These are phyloP conservation scores for Apus apus DNA, from an alignment of 2,113 vertebrate species.

Conservation along the genomic window DNA sequence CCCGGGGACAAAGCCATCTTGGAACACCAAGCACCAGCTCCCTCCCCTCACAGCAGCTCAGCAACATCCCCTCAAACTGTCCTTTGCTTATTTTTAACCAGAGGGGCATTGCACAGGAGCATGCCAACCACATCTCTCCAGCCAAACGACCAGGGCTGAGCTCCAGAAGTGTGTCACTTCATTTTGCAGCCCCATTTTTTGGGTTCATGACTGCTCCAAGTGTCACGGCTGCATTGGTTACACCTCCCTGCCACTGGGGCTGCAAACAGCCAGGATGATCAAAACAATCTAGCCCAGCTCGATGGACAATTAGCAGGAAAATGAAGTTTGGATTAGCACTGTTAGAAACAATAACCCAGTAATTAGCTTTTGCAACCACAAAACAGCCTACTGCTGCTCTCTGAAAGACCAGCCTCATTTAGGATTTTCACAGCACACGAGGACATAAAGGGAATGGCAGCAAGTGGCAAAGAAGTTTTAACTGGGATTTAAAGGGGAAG, in stretches of 20 bases:
- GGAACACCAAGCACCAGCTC: accelerated
- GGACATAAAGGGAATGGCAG: constrained; percentile 32
- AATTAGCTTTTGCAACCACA: constrained; percentile 50
- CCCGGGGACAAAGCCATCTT: background rate
- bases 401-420: background rate
- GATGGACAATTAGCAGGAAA: constrained; percentile 38
- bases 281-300: background rate
- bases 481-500: constrained; percentile 1
- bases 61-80: background rate
- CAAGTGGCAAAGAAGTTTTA: constrained; percentile 1
- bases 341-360: constrained; percentile 59
- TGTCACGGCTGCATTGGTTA: background rate
- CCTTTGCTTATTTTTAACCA: background rate
- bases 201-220: background rate
- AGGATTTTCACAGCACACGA: background rate
- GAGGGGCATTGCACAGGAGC: background rate
- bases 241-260: background rate
- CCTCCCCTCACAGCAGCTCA: background rate
- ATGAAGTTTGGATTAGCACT: constrained; percentile 39
- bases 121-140: background rate
- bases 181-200: background rate
- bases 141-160: accelerated
- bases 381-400: constrained; percentile 26
- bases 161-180: background rate
- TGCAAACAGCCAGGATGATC: background rate